phyloP scores from a whole-genome alignment of 2,888 invertebrate species.

The Tenthredo mesomela region DNA sequence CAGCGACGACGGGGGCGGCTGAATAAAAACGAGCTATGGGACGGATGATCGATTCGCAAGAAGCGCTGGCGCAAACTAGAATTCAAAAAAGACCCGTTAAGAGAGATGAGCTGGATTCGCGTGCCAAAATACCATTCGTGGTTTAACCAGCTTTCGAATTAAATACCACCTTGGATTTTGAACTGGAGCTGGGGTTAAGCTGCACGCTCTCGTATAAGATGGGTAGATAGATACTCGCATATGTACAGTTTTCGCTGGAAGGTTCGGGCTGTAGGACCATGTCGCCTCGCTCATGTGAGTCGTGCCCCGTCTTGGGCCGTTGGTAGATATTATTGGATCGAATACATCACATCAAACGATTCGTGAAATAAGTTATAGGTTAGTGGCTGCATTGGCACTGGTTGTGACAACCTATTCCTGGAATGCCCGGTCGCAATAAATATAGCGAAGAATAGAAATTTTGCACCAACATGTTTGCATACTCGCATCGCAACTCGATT shows the following conservation, averaged over 20 bases:
- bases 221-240: constrained; percentile 36
- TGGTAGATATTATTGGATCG: constrained; percentile 78
- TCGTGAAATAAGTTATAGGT: constrained; percentile 79
- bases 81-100: constrained; percentile 65
- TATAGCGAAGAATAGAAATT: constrained; percentile 62
- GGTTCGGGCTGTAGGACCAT: neutral
- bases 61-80: constrained; percentile 62
- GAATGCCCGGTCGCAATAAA: constrained; percentile 66
- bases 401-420: constrained; percentile 77
- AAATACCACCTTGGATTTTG: constrained; percentile 48
- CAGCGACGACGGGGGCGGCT: constrained; percentile 68
- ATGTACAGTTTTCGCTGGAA: constrained; percentile 9
- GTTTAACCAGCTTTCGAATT: constrained; percentile 48
- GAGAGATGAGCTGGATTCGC: constrained; percentile 69
- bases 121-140: constrained; percentile 68
- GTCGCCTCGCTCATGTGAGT: neutral
- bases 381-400: constrained; percentile 78
- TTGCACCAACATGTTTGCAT: constrained; percentile 27
- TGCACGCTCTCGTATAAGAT: constrained; percentile 53
- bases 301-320: constrained; percentile 56
- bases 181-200: constrained; percentile 18
- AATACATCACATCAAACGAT: constrained; percentile 78
- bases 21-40: constrained; percentile 65
- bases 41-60: constrained; percentile 69
- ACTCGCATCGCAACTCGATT: constrained; percentile 15